These are phyloP conservation scores for Gasterosteus nipponicus DNA, from an alignment of 2,113 vertebrate genomes.

Conservation along the genomic window DNA sequence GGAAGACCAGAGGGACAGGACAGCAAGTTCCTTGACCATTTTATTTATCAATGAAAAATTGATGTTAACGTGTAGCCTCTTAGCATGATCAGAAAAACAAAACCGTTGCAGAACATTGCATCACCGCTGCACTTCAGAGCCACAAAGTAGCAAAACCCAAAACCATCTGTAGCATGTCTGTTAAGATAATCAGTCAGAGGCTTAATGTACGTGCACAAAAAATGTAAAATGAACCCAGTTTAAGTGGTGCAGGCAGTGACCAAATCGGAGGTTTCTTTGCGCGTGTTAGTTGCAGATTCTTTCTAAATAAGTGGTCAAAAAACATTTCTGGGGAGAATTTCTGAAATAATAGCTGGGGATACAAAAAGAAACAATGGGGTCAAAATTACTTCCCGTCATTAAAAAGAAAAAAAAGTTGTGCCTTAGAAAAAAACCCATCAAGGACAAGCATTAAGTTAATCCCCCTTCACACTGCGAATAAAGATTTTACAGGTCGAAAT, in stretches of 20 bases:
- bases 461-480: conserved; percentile 60
- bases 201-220: conserved; percentile 35
- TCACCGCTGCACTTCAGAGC: conserved; percentile 56
- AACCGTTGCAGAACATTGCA: not conserved
- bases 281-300: conserved; percentile 38
- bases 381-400: conserved; percentile 43
- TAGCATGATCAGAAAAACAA: too few species aligned
- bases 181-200: conserved; percentile 34
- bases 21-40: conserved; percentile 23
- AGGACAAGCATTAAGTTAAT: conserved; percentile 75
- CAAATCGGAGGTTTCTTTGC: conserved; percentile 48
- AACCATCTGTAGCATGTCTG: conserved; percentile 31
- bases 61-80: too few species aligned
- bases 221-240: conserved; percentile 31
- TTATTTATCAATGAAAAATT: not conserved
- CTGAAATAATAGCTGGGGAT: conserved; percentile 45
- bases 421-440: conserved; percentile 42
- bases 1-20: conserved; percentile 3
- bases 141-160: conserved; percentile 21
- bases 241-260: conserved; percentile 32
- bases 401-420: conserved; percentile 45
- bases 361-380: conserved; percentile 34
- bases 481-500: conserved; percentile 70
- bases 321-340: conserved; percentile 23
- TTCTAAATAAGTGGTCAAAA: conserved; percentile 59